These are phyloP conservation scores for Drosophila pegasa DNA, from an alignment of 2,888 invertebrate species.

Conservation along the genomic window DNA sequence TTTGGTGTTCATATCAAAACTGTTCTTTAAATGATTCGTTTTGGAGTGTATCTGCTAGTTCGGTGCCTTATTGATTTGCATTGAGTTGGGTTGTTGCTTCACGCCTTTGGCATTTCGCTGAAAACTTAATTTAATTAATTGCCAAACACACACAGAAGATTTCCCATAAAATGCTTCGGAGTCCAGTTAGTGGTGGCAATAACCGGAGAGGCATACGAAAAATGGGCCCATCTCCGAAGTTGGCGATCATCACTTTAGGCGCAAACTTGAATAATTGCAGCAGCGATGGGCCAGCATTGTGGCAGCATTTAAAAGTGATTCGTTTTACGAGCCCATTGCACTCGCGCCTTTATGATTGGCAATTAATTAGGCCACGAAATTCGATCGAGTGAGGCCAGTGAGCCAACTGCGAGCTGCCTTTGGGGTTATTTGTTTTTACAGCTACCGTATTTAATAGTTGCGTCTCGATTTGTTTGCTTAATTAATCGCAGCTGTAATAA, in stretches of 20 bases:
- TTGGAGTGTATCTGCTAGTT: constrained; percentile 39
- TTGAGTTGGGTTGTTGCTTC: constrained; percentile 62
- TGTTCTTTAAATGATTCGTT: neutral
- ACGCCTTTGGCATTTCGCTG: constrained; percentile 80
- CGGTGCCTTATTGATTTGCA: constrained; percentile 17
- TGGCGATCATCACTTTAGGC: constrained; percentile 66
- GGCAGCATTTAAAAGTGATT: constrained; percentile 78
- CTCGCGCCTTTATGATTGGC: constrained; percentile 79
- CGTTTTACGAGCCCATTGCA: constrained; percentile 78
- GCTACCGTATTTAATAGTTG: constrained; percentile 70
- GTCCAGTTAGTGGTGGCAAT: constrained; percentile 13
- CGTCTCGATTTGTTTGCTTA: constrained; percentile 73
- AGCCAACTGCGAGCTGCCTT: constrained; percentile 7
- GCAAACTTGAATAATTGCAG: constrained; percentile 78
- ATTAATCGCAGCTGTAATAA: constrained; percentile 81
- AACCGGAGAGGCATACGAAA: neutral
- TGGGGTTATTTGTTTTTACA: constrained; percentile 77
- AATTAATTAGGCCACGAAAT: constrained; percentile 74
- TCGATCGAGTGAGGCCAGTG: constrained; percentile 8
- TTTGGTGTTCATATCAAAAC: neutral
- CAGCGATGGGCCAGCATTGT: constrained; percentile 55
- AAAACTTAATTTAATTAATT: constrained; percentile 81
- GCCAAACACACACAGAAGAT: constrained; percentile 69
- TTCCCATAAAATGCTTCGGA: constrained; percentile 52
- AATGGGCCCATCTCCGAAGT: too few species aligned